Percentiles rank a stretch among this genome's conserved stretches.
Evolutionary conservation across 2,797 vertebrate genomes (phyloP).

Genomic region (Cheirogaleus major): DNA sequence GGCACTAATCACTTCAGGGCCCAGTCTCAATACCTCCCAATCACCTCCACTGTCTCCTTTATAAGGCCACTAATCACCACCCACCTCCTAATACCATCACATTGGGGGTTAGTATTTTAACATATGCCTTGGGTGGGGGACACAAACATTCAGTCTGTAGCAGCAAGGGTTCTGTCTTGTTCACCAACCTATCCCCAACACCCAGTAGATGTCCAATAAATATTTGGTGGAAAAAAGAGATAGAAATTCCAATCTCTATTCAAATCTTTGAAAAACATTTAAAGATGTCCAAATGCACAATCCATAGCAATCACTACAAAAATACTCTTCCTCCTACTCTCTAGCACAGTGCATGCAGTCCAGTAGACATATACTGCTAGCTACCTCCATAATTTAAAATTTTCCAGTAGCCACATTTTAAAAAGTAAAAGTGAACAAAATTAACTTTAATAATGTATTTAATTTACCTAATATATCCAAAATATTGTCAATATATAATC

Average conservation of each 20-base stretch:
- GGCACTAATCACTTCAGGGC: background rate
- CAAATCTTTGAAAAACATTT: background rate
- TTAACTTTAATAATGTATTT: background rate
- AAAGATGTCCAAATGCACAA: background rate
- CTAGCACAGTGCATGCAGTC: background rate
- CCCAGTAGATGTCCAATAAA: background rate
- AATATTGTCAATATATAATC: background rate
- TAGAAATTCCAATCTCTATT: background rate
- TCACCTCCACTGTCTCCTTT: background rate
- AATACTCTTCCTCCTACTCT: background rate
- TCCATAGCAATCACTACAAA: background rate
- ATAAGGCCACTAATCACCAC: background rate
- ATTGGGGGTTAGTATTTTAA: background rate
- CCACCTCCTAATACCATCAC: background rate
- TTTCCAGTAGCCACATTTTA: background rate
- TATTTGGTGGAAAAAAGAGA: background rate
- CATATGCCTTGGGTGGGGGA: background rate
- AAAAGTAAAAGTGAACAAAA: background rate
- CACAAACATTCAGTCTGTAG: background rate
- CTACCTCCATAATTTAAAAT: background rate
- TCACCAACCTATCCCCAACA: background rate
- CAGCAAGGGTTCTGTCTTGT: background rate
- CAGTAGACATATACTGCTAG: background rate
- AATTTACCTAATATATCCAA: background rate
- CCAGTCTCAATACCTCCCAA: background rate